Base-by-base conservation (phyloP, 1,140 invertebrate species). In the Delia radicum region DNA sequence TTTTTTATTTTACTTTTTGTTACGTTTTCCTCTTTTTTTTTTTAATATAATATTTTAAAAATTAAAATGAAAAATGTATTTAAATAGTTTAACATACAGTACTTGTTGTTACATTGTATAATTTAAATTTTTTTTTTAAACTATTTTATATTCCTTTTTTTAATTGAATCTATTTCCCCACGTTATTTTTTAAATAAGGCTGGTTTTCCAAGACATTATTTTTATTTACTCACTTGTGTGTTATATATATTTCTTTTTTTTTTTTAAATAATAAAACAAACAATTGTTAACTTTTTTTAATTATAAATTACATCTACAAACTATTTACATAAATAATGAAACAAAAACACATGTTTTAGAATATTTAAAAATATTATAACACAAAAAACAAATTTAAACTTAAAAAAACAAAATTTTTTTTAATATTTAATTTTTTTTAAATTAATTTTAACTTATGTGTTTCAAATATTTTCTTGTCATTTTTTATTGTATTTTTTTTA, bases 191-290 rank as follows among this genome's bases (percentile, higher is more conserved):
- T 78, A 77, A 82, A 84, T 84, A 85, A 85, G 83, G 83, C 83
- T 85, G 83, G 83, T 83, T 83, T 85, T 84, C 83, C 83, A 85
- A 85, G 83, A 85, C 83, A 85, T 85, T 85, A 85, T 83, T 74
- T 74, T 12, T 24, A 69, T 69, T 69, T 69, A 69, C 65, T 61
- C 55, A 69, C 29, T 33, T 69, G 65, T 69, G 65, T 69, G 29
- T 69, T 69, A 69, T n/a, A n/a, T n/a, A n/a, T n/a, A n/a, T n/a
- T n/a, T n/a, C n/a, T n/a, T n/a, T n/a, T 42, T 75, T 67, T 46
- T 75, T 48, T 31, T 71, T 74, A 27, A 48, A 48, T 33, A 31
- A 74, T 29, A 65, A 65, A 31, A 29, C 12, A 13, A 65, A 65
- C 28, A 24, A 26, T 48, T 48, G 71, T 48, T 73, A 73, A 48